Conservation (phyloP, 2,888 invertebrate species). For the Ormyrus nitidulus region DNA sequence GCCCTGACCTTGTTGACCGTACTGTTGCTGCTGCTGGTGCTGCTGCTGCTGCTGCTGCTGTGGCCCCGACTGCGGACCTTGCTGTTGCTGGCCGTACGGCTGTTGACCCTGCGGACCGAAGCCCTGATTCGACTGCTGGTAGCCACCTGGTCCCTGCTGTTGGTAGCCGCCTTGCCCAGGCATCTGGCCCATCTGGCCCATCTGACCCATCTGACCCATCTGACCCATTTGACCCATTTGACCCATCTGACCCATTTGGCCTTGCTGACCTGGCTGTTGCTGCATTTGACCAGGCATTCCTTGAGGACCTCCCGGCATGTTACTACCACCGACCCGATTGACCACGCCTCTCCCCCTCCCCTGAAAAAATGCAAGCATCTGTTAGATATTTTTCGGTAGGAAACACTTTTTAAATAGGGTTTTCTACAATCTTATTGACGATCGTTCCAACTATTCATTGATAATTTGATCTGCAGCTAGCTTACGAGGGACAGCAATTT, state of each 20-base stretch:
- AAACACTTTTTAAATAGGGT: no score
- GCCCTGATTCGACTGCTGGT: slow-evolving; percentile 59
- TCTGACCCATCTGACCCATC: slow-evolving; percentile 26
- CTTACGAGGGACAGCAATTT: slow-evolving; percentile 2
- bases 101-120: slow-evolving; percentile 64
- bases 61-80: slow-evolving; percentile 68
- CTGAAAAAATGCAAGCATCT: slow-evolving; percentile 69
- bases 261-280: slow-evolving; percentile 65
- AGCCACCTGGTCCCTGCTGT: slow-evolving; percentile 66
- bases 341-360: slow-evolving; percentile 81
- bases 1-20: slow-evolving; percentile 66
- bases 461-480: slow-evolving; percentile 23
- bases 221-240: slow-evolving; percentile 62
- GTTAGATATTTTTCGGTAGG: background rate
- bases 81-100: slow-evolving; percentile 71
- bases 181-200: slow-evolving; percentile 58
- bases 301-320: slow-evolving; percentile 79
- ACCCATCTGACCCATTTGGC: slow-evolving; percentile 57
- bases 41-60: slow-evolving; percentile 65
- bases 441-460: background rate
- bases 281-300: slow-evolving; percentile 69
- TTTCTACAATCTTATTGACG: background rate
- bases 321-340: slow-evolving; percentile 78
- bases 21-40: slow-evolving; percentile 66
- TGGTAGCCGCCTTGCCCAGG: slow-evolving; percentile 55